These are phyloP conservation scores for Sinocyclocheilus rhinocerous DNA, from an alignment of 2,113 vertebrate genomes.

Conservation along the genomic window DNA sequence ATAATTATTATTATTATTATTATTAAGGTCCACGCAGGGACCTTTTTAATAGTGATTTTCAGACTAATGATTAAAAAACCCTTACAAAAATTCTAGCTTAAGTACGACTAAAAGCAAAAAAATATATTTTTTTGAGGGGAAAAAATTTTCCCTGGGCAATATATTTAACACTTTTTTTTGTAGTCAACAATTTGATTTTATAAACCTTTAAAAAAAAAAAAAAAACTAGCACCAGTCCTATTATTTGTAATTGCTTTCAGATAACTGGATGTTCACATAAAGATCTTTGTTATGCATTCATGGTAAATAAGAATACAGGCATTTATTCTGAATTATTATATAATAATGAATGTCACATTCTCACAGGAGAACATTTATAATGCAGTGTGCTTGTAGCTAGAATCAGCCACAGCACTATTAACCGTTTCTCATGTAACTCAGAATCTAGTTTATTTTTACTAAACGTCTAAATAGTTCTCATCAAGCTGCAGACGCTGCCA, in stretches of 20 bases:
- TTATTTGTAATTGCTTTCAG: not conserved
- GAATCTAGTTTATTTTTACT: not conserved
- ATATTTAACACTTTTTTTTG: not conserved
- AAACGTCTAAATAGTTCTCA: not conserved
- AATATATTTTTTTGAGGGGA: too few species aligned
- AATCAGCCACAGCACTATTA: not conserved
- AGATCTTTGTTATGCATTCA: not conserved
- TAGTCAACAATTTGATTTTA: not conserved
- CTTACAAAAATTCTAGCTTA: not conserved
- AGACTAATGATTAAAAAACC: too few species aligned
- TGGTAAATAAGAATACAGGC: not conserved
- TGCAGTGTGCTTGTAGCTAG: not conserved
- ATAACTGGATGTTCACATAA: not conserved
- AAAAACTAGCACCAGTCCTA: not conserved
- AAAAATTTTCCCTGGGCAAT: not conserved
- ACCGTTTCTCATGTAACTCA: not conserved
- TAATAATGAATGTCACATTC: constrained; percentile 2
- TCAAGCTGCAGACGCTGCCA: not conserved
- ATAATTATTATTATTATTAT: too few species aligned
- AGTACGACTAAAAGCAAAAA: too few species aligned
- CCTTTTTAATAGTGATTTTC: not conserved
- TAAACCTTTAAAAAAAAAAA: not conserved
- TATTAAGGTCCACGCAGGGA: not conserved
- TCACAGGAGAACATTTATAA: not conserved
- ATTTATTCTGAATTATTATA: not conserved